Evolutionary conservation across 2,888 invertebrate species (phyloP), one percentile per base, ranked within the genome.

Genomic region (Xylota segnis): DNA sequence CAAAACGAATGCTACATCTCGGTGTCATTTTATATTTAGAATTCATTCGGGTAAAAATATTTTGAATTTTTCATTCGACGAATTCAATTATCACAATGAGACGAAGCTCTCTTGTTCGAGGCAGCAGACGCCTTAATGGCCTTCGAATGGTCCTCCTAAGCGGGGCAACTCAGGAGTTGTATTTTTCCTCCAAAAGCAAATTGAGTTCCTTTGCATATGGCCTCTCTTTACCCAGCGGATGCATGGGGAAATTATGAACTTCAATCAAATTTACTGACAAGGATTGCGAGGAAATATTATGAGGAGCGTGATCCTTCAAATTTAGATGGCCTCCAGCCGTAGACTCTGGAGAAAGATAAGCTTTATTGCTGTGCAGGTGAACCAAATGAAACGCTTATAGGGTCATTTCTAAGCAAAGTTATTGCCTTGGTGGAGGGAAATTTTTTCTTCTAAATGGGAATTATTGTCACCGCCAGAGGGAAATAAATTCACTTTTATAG

Each of bases 41-140:
- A 59, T 59, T 59, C 23, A 23, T 59, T 59, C 32, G 59, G n/a
- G 9, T 14, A 27, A 59, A 59, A 40, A 59, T 59, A 27, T 59
- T 59, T 40, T 59, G 59, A 59, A 59, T 59, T 40, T 59, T 40
- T 27, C 16, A 59, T 59, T 37, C 59, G 23, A 59, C 59, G n/a
- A n/a, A 43, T 59, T 59, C 43, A 59, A 59, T 43, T 23, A 59
- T 37, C 43, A 40, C 59, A 40, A 27, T 27, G 37, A 37, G 23
- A 59, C 23, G 14, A 59, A 40, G 37, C 16, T 18, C 16, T 18
- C 59, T 43, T 43, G 59, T 59, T 37, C 23, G 40, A 5, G 40
- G 59, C 27, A 37, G 59, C 27, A 37, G 59, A 59, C 59, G n/a
- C 14, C 14, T 56, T 56, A 56, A 32, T 14, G 56, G 32, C 1